Conservation (phyloP, 2,113 vertebrate genomes). For the Hydrochoerus hydrochaeris region DNA sequence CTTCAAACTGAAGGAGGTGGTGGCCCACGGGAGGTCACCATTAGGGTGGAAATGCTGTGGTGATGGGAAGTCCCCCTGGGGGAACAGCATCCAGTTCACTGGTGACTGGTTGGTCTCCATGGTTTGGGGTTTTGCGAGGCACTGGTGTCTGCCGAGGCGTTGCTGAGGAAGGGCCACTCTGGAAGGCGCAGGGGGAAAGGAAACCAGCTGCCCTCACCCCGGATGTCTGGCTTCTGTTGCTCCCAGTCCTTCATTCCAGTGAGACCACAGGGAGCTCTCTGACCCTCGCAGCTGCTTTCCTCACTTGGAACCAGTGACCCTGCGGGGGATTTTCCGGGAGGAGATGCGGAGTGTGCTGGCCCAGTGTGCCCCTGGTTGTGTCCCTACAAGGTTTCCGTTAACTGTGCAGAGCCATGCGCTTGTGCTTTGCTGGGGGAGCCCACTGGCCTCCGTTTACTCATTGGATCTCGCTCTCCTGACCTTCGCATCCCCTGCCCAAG, state of each 20-base stretch:
- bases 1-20: background rate
- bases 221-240: background rate
- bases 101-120: background rate
- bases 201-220: background rate
- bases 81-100: background rate
- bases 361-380: background rate
- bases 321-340: background rate
- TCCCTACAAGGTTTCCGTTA: background rate
- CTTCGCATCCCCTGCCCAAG: background rate
- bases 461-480: background rate
- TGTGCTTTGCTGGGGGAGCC: background rate
- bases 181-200: too few species aligned
- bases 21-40: too few species aligned
- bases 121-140: background rate
- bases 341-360: too few species aligned
- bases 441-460: rapidly evolving
- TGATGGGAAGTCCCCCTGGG: background rate
- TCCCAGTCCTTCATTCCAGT: background rate
- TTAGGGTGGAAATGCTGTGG: background rate
- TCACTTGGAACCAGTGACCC: background rate
- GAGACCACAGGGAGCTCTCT: background rate
- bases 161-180: background rate
- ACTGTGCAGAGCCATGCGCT: background rate
- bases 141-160: background rate
- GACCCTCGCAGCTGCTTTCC: background rate